These are phyloP conservation scores for Dromaius novaehollandiae DNA, from an alignment of 2,113 vertebrate genomes.

Conservation along the genomic window DNA sequence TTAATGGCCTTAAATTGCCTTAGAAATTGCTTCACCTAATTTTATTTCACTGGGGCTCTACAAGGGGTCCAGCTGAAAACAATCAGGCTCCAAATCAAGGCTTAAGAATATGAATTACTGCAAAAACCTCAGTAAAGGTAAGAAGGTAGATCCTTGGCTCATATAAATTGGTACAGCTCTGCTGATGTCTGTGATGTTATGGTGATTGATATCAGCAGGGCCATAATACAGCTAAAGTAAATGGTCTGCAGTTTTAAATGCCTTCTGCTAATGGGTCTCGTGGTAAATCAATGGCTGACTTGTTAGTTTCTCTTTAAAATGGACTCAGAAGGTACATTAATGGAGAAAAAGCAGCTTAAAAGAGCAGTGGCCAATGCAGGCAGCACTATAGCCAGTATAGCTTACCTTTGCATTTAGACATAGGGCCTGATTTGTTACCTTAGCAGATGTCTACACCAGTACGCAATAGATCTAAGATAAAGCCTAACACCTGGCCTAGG, in stretches of 20 bases:
- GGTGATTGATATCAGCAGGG: constrained; percentile 51
- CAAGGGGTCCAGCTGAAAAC: neutral
- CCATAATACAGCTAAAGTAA: constrained; percentile 16
- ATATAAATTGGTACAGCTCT: neutral
- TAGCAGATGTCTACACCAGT: neutral
- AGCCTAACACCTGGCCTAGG: neutral
- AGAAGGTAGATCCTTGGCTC: neutral
- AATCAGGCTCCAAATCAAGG: neutral
- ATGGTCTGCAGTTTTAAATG: constrained; percentile 35
- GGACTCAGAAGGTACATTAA: neutral
- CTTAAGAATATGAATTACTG: neutral
- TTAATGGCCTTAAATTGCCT: constrained; percentile 32
- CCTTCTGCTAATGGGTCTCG: constrained; percentile 25
- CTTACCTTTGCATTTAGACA: neutral
- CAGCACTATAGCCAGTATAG: neutral
- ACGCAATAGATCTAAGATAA: fast-evolving
- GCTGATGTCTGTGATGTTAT: constrained; percentile 34
- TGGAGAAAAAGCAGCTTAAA: neutral
- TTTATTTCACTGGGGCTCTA: constrained; percentile 28
- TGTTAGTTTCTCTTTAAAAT: constrained; percentile 51
- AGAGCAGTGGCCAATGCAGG: neutral
- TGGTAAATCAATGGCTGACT: constrained; percentile 37
- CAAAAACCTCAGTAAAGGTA: neutral
- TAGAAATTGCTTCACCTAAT: constrained; percentile 40
- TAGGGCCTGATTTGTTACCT: neutral